These are phyloP conservation scores for Zaprionus kolodkinae DNA, from an alignment of 1,140 invertebrate species.

Conservation along the genomic window DNA sequence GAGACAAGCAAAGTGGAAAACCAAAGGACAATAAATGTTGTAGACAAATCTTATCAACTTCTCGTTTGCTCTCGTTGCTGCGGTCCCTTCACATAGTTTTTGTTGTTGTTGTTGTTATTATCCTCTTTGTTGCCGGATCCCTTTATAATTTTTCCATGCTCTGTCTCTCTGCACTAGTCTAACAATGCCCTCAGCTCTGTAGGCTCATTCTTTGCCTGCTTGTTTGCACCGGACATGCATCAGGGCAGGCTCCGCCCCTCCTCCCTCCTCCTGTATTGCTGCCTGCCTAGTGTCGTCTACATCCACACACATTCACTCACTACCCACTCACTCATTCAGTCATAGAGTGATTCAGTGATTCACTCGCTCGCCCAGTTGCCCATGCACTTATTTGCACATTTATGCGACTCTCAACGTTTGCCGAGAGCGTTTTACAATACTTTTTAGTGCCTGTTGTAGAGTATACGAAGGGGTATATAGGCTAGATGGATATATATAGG, in stretches of 20 bases:
- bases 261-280: not conserved
- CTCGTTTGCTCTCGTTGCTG: slow-evolving; percentile 40
- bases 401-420: slow-evolving; percentile 50
- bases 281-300: too few species aligned
- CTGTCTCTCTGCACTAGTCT: not conserved
- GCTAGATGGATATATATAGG: not conserved
- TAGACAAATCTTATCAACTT: slow-evolving; percentile 81
- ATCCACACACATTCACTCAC: slow-evolving; percentile 25
- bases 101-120: slow-evolving; percentile 41
- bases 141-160: slow-evolving; percentile 41
- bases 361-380: slow-evolving; percentile 17
- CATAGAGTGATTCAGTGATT: slow-evolving; percentile 4
- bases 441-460: not conserved
- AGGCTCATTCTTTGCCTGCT: slow-evolving; percentile 45
- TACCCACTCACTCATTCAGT: slow-evolving; percentile 23
- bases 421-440: slow-evolving; percentile 19
- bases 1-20: slow-evolving; percentile 70
- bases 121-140: slow-evolving; percentile 45
- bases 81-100: slow-evolving; percentile 16
- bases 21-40: slow-evolving; percentile 79
- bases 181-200: slow-evolving; percentile 60
- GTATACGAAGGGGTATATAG: not conserved
- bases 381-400: slow-evolving; percentile 75
- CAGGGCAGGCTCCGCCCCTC: slow-evolving; percentile 35
- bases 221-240: slow-evolving; percentile 74